Evolutionary conservation across 2,888 invertebrate genomes (phyloP), one percentile per base, ranked within the genome.

Genomic region (Sericinus montela): DNA sequence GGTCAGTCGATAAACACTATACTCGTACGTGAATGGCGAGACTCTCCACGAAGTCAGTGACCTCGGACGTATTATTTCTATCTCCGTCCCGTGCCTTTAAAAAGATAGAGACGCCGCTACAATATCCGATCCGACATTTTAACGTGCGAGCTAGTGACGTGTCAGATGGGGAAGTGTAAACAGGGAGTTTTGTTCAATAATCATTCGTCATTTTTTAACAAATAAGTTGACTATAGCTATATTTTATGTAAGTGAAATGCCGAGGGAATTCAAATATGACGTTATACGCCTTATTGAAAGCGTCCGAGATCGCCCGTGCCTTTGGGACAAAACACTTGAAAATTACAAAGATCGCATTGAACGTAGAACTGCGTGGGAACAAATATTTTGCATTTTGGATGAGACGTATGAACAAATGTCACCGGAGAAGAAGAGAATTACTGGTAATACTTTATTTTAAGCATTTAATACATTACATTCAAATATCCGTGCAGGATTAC

Each of bases 321-420:
- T 88, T 44, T 88, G 88, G 88, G 79, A 88, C 58, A 85, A 75
- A 57, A 68, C 67, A n/a, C 56, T 72, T 30, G 86, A 86, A 35
- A 67, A 64, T 48, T 85, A 88, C 52, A 88, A 85, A 59, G 86
- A 86, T 58, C 74, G 81, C 0, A 56, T 74, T 0, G 86, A 87
- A 60, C 69, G 83, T 35, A 61, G 78, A 32, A 50, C 54, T 10
- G 81, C 87, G 58, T 88, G 88, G 88, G 77, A 80, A 42, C 76
- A 85, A 54, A 81, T 88, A 57, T 86, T 80, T 52, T 59, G 56
- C 10, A 59, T 63, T 30, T 58, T 88, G 7, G 83, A 87, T 0
- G 69, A 69, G 0, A 61, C 61, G 1, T 88, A 79, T 58, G 77
- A 81, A 7, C 56, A 63, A n/a, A 70, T 84, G 80, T 59, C 75